These are phyloP conservation scores for Prunella himalayana DNA, from an alignment of 2,113 vertebrate genomes.

Conservation along the genomic window DNA sequence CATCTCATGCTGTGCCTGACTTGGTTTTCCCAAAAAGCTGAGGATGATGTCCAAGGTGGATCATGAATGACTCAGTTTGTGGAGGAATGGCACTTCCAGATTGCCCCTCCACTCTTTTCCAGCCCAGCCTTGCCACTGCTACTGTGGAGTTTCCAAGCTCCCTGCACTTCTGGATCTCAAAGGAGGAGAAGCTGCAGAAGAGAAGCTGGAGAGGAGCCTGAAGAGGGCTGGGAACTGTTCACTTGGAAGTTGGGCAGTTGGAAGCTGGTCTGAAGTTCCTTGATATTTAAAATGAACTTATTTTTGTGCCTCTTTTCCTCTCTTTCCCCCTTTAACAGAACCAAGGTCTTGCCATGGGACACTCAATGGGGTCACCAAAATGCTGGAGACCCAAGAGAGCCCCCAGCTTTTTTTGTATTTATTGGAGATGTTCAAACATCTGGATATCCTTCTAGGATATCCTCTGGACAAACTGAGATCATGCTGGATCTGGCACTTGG, in stretches of 20 bases:
- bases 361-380: neutral
- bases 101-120: neutral
- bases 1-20: neutral
- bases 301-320: neutral
- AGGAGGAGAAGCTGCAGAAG: neutral
- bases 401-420: neutral
- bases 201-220: neutral
- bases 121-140: neutral
- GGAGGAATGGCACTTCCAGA: neutral
- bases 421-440: neutral
- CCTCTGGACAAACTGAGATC: neutral
- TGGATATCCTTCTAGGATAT: neutral
- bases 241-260: neutral
- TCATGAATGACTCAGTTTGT: accelerated
- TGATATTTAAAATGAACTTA: neutral
- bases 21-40: neutral
- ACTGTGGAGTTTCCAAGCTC: neutral
- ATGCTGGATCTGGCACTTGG: accelerated
- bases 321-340: neutral
- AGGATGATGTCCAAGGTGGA: neutral
- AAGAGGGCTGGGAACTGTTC: neutral
- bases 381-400: neutral
- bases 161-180: neutral
- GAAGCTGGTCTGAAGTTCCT: neutral
- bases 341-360: neutral